Evolutionary conservation across 1,140 invertebrate species (phyloP).

Genomic region (Triops longicaudatus): DNA sequence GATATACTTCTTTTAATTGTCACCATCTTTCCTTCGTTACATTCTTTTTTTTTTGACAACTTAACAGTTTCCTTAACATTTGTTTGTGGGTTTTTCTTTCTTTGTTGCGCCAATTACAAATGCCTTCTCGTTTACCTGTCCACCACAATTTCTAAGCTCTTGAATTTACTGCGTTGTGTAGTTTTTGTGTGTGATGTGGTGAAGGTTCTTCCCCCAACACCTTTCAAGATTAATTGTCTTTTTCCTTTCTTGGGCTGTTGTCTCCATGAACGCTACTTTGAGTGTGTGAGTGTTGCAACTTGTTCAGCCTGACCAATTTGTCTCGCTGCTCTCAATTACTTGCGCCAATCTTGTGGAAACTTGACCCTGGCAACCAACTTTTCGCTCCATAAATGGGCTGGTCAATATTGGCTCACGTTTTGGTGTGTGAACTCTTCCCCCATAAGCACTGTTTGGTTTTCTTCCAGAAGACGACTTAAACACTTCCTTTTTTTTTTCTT

Average conservation of each 20-base stretch:
- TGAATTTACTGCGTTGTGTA: too few species aligned
- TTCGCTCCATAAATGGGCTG: not conserved
- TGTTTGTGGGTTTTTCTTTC: not conserved
- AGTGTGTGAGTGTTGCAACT: not conserved
- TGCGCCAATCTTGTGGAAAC: not conserved
- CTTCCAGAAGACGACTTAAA: not conserved
- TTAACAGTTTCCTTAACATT: not conserved
- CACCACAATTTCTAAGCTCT: too few species aligned
- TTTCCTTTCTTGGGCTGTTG: constrained; percentile 15
- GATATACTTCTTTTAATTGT: constrained; percentile 6
- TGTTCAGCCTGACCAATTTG: not conserved
- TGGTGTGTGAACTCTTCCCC: not conserved
- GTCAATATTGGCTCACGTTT: constrained; percentile 12
- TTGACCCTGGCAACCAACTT: not conserved
- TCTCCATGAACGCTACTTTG: not conserved
- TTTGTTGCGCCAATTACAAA: not conserved
- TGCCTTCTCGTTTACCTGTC: too few species aligned
- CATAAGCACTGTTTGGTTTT: not conserved
- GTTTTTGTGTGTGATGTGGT: too few species aligned
- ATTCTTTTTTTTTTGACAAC: constrained; percentile 14
- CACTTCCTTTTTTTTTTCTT: too few species aligned
- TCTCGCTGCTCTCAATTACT: not conserved
- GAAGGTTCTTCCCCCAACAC: constrained; percentile 13
- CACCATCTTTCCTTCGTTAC: not conserved
- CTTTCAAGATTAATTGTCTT: not conserved